A percentile compares a stretch with the other conserved stretches of the same genome.
Conservation (phyloP, 1,140 invertebrate genomes). For the Hermetia illucens region DNA sequence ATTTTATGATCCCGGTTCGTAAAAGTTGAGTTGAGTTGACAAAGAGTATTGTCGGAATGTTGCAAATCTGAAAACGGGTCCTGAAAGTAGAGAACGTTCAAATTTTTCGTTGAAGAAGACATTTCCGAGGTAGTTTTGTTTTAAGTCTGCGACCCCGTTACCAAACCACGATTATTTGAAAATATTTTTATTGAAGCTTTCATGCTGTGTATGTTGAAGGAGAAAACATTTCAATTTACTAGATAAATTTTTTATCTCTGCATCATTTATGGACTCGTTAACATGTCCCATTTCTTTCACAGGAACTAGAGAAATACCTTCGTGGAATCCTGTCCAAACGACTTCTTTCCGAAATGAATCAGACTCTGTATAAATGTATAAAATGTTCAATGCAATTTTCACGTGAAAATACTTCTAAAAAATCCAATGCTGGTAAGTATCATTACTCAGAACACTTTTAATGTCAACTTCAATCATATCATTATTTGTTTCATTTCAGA, state of each 20-base stretch:
- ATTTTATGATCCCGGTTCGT: too few relatives aligned
- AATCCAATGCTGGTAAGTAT: too few relatives aligned
- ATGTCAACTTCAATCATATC: neutral
- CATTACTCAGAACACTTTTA: neutral
- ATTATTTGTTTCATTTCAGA: conserved; percentile 16
- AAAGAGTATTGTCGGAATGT: too few relatives aligned
- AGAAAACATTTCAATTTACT: conserved; percentile 1
- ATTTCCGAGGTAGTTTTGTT: too few relatives aligned
- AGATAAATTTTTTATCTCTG: conserved; percentile 7
- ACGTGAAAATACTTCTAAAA: conserved; percentile 29
- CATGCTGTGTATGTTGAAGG: too few relatives aligned
- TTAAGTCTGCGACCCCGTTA: too few relatives aligned
- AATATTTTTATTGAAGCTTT: too few relatives aligned
- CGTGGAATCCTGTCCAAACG: conserved; percentile 34
- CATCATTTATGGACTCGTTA: conserved; percentile 20
- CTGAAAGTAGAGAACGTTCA: too few relatives aligned
- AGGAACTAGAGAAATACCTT: conserved; percentile 38
- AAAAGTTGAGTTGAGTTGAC: too few relatives aligned
- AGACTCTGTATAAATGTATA: conserved; percentile 42
- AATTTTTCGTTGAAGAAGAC: too few relatives aligned
- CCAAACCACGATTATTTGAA: too few relatives aligned
- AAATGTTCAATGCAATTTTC: conserved; percentile 45
- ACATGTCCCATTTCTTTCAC: conserved; percentile 11
- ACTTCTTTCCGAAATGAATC: conserved; percentile 36
- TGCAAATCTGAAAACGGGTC: too few relatives aligned